Base-by-base conservation (phyloP, 2,888 invertebrate genomes). In the Cyrtodaria siliqua region DNA sequence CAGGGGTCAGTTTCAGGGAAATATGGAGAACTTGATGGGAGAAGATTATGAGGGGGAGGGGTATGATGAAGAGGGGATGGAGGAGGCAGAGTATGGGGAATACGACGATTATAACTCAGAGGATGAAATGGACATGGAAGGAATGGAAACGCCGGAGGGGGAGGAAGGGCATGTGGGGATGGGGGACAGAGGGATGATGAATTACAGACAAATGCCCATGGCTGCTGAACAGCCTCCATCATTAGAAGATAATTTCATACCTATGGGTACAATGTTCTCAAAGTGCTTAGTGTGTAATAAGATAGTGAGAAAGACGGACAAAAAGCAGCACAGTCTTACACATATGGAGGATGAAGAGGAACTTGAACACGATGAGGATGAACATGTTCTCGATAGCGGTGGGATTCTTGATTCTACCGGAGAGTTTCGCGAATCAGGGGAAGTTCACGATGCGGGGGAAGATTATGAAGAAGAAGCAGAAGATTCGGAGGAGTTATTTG, bases 221-320 rank as follows among this genome's bases (percentile, higher is more conserved):
- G 6, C 4, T 8, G 12, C 12, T 4, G 33, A 4, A 33, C 33
- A 8, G 3, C 20, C 64, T 14, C 20, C 55, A 27, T 42, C 63
- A n/a, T n/a, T 12, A 18, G 40, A 61, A 16, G 71, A 68, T 23
- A 79, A 79, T 55, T 76, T 67, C 61, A 23, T 66, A 16, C 42
- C 73, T 26, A 67, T 73, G 52, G 76, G 76, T 26, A 62, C 64
- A 44, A 73, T 60, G n/a, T 63, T 77, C 67, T 76, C 77, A 2
- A 76, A 77, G 63, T 80, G 80, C 44, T 60, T 77, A 27, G 53
- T 80, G 18, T 80, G 80, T 77, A 80, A 77, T 57, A 80, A 77
- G 57, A 56, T 80, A 14, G 60, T 80, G 26, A 42, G 80, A 12
- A 80, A 73, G 33, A 63, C 70, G 14, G 76, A 74, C 24, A 67